Evolutionary conservation across 1,140 invertebrate species (phyloP).

Genomic region (Drosophila cardini): DNA sequence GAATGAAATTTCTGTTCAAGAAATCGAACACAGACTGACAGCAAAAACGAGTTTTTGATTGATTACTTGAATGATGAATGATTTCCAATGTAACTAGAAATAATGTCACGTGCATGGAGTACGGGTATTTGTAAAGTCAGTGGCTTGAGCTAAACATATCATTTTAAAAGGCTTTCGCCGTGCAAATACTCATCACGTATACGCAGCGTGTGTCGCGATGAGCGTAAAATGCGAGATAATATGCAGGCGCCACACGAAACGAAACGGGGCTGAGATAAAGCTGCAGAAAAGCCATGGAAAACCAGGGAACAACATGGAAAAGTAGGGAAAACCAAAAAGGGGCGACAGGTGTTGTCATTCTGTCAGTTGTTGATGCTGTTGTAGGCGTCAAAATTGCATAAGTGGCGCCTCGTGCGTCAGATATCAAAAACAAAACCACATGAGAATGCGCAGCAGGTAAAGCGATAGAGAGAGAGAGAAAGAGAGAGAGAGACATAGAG

Average conservation of each 20-base stretch:
- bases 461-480: too few relatives aligned
- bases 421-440: conserved; percentile 40
- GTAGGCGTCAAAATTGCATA: conserved; percentile 48
- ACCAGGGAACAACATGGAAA: not conserved
- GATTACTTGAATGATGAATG: not conserved
- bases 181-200: conserved; percentile 45
- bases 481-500: not conserved
- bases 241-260: not conserved
- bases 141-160: not conserved
- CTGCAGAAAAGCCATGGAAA: not conserved
- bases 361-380: conserved; percentile 32
- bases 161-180: conserved; percentile 14
- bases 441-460: not conserved
- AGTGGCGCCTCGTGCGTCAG: conserved; percentile 43
- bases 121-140: conserved; percentile 9
- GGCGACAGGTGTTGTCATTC: conserved; percentile 37
- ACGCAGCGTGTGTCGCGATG: conserved; percentile 58
- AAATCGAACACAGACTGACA: not conserved
- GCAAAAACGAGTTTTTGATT: not conserved
- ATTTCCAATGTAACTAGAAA: not conserved
- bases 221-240: conserved; percentile 57
- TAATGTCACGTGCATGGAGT: not conserved
- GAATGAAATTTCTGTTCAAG: not conserved
- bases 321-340: not conserved
- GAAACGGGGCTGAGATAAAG: not conserved